Evolutionary conservation across 23 tunicate genomes (phyloP), one percentile per base, ranked within the genome.

Genomic region (Trididemnum nubilum): DNA sequence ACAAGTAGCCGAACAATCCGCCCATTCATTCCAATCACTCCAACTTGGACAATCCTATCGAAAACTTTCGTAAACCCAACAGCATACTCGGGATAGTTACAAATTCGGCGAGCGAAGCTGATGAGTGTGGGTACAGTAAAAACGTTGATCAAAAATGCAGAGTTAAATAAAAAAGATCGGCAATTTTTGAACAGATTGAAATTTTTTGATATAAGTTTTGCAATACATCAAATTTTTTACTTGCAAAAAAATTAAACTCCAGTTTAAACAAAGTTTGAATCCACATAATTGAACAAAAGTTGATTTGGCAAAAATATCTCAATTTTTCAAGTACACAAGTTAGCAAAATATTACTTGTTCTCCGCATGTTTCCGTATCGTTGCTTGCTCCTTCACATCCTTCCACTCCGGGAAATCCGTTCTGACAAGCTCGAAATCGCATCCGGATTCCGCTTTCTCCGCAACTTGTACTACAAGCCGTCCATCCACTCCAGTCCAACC

Each of bases 401-500:
- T 26, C 77, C 18, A 33, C 87, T 0, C 85, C 88, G 25, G 83
- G 88, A 21, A 67, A n/a, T 5, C 95, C 95, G 52, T 83, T 83
- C 25, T 76, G 30, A 79, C 95, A 89, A 39, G 60, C 31, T 29
- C 95, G 65, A 22, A 58, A 24, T 57, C 95, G 58, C 12, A 4
- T 2, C 24, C 79, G 24, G 3, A 7, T 22, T 22, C 79, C 79
- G 2, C 12, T 94, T 1, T 65, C 95, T 18, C 88, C 99, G 34
- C 99, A 95, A 18, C 78, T 39, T 2, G 29, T 81, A 0, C 81
- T 49, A 71, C 96, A 90, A 2, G 49, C 51, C 28, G 89, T 78
- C 96, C 96, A 90, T 24, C 34, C 2, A 28, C 72, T 33, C 96
- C 96, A 90, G 2, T 85, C 85, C 3, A 67, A 34, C 77, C 84